phyloP scores from a whole-genome alignment of 2,797 vertebrate genomes.

The Coregonus ussuriensis region DNA sequence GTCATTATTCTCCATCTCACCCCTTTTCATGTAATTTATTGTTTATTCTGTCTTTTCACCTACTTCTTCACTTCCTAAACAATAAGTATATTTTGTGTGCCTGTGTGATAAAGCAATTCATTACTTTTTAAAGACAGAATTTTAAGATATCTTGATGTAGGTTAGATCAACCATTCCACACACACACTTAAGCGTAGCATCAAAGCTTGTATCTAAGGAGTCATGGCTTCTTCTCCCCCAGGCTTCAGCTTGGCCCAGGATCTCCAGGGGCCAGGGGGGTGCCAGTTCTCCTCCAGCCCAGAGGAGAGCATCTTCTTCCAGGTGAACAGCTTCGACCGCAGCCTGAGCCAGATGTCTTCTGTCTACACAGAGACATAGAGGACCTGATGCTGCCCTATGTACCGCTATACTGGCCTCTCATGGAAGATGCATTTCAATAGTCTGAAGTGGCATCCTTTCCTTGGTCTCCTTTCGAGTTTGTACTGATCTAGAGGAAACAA shows the following conservation, averaged over 20 bases:
- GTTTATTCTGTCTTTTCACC: too few relatives aligned
- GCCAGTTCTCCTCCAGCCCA: conserved; percentile 79
- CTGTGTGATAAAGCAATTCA: too few relatives aligned
- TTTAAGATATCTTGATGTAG: too few relatives aligned
- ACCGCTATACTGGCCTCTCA: not conserved
- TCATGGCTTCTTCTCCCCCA: conserved; percentile 50
- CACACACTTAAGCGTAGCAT: not conserved
- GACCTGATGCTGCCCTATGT: not conserved
- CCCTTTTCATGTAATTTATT: too few relatives aligned
- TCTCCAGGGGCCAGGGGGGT: conserved; percentile 78
- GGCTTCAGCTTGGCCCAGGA: conserved; percentile 86
- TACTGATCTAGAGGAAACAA: not conserved
- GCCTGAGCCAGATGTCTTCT: conserved; percentile 91
- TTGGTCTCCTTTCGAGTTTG: not conserved
- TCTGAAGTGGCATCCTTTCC: conserved; percentile 1
- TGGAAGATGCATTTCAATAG: conserved; percentile 14
- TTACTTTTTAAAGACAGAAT: too few relatives aligned
- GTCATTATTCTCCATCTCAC: not conserved
- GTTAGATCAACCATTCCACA: too few relatives aligned
- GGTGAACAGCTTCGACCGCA: conserved; percentile 90
- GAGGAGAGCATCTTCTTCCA: conserved; percentile 93
- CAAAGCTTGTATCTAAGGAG: not conserved
- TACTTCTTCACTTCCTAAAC: too few relatives aligned
- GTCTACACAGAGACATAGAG: conserved; percentile 93
- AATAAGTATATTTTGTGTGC: too few relatives aligned